Evolutionary conservation across 1,140 invertebrate species (phyloP).

Genomic region (Diprion similis): DNA sequence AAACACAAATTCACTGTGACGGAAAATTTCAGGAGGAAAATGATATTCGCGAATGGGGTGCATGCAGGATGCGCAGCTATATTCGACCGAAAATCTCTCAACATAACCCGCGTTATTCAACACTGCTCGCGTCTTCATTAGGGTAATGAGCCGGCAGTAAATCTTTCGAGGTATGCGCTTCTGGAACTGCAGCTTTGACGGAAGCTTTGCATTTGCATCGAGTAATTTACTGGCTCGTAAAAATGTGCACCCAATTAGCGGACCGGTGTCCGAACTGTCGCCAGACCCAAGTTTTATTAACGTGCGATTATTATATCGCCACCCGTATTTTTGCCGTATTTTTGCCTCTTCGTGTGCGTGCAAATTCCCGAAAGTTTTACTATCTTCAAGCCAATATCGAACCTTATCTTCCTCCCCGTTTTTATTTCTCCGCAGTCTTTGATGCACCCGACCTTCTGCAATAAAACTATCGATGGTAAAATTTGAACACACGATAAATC

Average conservation of each 20-base stretch:
- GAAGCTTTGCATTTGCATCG: slow-evolving; percentile 52
- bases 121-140: slow-evolving; percentile 58
- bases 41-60: background rate
- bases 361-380: slow-evolving; percentile 28
- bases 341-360: slow-evolving; percentile 25
- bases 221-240: slow-evolving; percentile 59
- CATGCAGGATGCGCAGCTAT: background rate
- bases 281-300: slow-evolving; percentile 2
- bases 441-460: slow-evolving; percentile 15
- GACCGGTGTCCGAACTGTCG: slow-evolving; percentile 41
- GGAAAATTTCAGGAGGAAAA: background rate
- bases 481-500: background rate
- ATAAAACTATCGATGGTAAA: background rate
- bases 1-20: too few relatives aligned
- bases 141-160: slow-evolving; percentile 58
- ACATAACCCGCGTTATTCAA: slow-evolving; percentile 34
- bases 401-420: slow-evolving; percentile 20
- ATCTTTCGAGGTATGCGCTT: slow-evolving; percentile 41
- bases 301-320: too few relatives aligned
- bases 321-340: background rate
- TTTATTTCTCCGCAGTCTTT: slow-evolving; percentile 23
- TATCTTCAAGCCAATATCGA: background rate
- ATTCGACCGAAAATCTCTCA: background rate
- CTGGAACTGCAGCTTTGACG: slow-evolving; percentile 33
- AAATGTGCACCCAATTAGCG: slow-evolving; percentile 58